These are phyloP conservation scores for Neuroterus valhalla DNA, from an alignment of 1,140 invertebrate genomes.

Conservation along the genomic window DNA sequence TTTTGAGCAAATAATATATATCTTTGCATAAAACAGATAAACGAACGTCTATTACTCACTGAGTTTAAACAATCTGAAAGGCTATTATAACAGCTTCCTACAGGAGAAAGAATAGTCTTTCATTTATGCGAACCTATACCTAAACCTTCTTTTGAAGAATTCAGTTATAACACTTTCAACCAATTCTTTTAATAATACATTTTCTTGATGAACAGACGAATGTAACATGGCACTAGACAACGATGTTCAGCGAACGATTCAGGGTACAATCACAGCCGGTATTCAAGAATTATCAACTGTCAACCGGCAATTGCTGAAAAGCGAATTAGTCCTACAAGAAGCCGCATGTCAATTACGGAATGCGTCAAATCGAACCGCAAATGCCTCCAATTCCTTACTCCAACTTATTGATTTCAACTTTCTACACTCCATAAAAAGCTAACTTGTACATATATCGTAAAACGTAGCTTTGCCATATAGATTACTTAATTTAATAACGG, in stretches of 20 bases:
- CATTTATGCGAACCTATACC: no score
- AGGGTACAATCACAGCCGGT: constrained; percentile 60
- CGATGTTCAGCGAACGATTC: constrained; percentile 63
- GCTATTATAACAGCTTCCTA: constrained; percentile 18
- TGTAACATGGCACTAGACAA: constrained; percentile 70
- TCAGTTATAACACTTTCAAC: constrained; percentile 34
- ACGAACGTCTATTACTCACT: constrained; percentile 1
- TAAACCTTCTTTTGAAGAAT: constrained; percentile 35
- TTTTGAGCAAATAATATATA: constrained; percentile 33
- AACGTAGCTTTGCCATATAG: constrained; percentile 38
- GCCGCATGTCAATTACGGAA: constrained; percentile 66
- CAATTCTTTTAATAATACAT: constrained; percentile 47
- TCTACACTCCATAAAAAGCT: constrained; percentile 68
- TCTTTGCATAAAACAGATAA: constrained; percentile 31
- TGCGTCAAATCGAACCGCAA: constrained; percentile 58
- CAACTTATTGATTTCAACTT: constrained; percentile 66
- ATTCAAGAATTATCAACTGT: constrained; percentile 66
- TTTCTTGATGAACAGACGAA: constrained; percentile 63
- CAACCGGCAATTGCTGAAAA: constrained; percentile 71
- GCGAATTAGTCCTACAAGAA: constrained; percentile 70
- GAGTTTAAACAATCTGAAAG: constrained; percentile 4
- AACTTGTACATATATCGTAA: constrained; percentile 42
- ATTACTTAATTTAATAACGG: constrained; percentile 44
- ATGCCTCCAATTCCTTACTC: constrained; percentile 59
- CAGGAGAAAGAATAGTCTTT: constrained; percentile 29